Base-by-base conservation (phyloP, 92 coral and sea anemone genomes). In the Nematostella vectensis region DNA sequence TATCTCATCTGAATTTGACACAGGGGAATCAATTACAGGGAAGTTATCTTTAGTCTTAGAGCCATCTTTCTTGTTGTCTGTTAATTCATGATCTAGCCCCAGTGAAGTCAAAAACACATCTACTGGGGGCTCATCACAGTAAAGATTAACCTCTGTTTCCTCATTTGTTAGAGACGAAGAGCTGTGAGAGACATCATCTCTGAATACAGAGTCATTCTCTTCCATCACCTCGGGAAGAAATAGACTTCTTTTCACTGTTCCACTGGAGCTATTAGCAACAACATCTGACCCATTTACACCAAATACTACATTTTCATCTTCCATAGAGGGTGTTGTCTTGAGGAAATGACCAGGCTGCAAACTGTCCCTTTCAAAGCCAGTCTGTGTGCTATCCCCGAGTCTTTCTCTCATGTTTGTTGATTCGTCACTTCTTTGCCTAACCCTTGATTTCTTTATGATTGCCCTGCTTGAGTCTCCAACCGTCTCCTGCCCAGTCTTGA, bases 401-500 rank as follows among this genome's bases (percentile, higher is more conserved):
- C n/a, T n/a, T 33, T 15, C 40, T 33, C 8, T 15, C 15, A 15
- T 6, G 15, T 33, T 33, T 33, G 6, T 15, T 33, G 40, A 33
- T 6, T 33, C 8, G 15, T 33, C 40, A 33, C 15, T 33, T 33
- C 40, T 33, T 15, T 33, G 6, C 15, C 15, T 15, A 6, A 6
- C 6, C 15, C 40, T 33, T 33, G 6, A 6, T 6, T 6, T 6
- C 15, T 15, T 33, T 6, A 15, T 6, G 15, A 33, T 33, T 33
- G 40, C 40, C 15, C 8, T 33, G 6, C 8, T 15, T 33, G 40
- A 6, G 6, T 33, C 40, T 15, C 40, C 60, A 11, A 45, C 57
- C 38, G 58, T 38, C n/a, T n/a, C n/a, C 27, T 58, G 54, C 36
- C 22, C 67, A 37, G 55, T 54, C 64, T 81, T 27, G 50, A 63